A percentile compares a stretch with the other conserved stretches of the same genome.
phyloP scores from a whole-genome alignment of 1,140 invertebrate species.

The Drepana arcuata region DNA sequence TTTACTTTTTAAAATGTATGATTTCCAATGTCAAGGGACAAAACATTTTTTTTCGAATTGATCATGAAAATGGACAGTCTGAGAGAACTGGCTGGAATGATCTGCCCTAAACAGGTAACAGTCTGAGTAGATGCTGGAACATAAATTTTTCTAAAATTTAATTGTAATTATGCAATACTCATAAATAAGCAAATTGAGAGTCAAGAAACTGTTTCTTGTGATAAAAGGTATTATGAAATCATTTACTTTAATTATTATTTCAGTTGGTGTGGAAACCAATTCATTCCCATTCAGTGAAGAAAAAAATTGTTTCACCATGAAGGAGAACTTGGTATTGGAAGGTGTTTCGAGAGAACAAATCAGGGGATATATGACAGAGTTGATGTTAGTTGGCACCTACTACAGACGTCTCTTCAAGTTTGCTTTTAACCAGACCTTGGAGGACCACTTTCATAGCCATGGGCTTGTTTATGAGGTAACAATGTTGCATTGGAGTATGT shows the following conservation, averaged over 20 bases:
- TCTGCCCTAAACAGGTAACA: too few relatives aligned
- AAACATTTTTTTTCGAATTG: too few relatives aligned
- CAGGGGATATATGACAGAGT: conserved; percentile 34
- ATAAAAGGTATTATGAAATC: too few relatives aligned
- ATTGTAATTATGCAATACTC: too few relatives aligned
- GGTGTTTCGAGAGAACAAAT: conserved; percentile 50
- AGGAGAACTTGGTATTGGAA: conserved; percentile 49
- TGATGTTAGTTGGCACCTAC: conserved; percentile 54
- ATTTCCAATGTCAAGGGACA: too few relatives aligned
- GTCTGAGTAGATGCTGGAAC: too few relatives aligned
- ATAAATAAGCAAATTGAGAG: too few relatives aligned
- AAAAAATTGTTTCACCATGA: conserved; percentile 48
- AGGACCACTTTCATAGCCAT: conserved; percentile 47
- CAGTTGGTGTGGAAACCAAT: conserved; percentile 64
- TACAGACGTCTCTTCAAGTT: conserved; percentile 56
- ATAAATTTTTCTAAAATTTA: too few relatives aligned
- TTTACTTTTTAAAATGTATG: too few relatives aligned
- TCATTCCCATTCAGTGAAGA: conserved; percentile 52
- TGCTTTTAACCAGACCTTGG: conserved; percentile 44
- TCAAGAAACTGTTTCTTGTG: background rate
- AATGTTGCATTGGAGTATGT: too few relatives aligned
- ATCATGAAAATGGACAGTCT: too few relatives aligned
- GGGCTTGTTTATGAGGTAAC: conserved; percentile 66
- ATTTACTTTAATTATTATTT: conserved; percentile 21
- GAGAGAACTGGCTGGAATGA: too few relatives aligned